These are phyloP conservation scores for Vulpes vulpes DNA, from an alignment of 2,113 vertebrate genomes.

Conservation along the genomic window DNA sequence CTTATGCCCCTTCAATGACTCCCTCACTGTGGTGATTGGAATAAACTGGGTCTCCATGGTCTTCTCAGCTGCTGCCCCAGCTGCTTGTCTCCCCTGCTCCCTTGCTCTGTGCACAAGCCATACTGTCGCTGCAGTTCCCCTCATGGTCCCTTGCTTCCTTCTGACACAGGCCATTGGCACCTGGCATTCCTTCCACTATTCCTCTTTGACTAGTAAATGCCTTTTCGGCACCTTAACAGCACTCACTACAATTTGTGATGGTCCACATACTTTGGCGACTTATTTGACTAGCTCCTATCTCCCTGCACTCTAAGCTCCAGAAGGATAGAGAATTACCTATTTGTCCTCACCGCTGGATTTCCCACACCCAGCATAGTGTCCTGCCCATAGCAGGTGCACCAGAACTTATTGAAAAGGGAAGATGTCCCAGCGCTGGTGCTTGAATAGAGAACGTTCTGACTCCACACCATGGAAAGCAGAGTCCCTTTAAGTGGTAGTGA, in stretches of 20 bases:
- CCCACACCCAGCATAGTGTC: not conserved
- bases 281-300: not conserved
- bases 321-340: not conserved
- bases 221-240: not conserved
- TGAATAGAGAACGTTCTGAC: not conserved
- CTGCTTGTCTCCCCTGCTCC: not conserved
- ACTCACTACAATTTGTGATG: not conserved
- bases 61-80: not conserved
- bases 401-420: not conserved
- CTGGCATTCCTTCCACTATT: fast-evolving
- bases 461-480: not conserved
- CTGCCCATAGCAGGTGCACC: not conserved
- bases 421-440: not conserved
- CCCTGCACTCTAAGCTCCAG: not conserved
- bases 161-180: not conserved
- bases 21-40: not conserved
- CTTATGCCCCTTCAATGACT: not conserved
- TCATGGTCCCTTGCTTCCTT: not conserved
- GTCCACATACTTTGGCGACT: not conserved
- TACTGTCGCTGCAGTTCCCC: not conserved
- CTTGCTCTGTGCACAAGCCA: not conserved
- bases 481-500: not conserved
- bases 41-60: not conserved
- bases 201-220: not conserved
- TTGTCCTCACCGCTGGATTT: not conserved